Conservation (phyloP, 2,113 vertebrate species). For the Channa argus region DNA sequence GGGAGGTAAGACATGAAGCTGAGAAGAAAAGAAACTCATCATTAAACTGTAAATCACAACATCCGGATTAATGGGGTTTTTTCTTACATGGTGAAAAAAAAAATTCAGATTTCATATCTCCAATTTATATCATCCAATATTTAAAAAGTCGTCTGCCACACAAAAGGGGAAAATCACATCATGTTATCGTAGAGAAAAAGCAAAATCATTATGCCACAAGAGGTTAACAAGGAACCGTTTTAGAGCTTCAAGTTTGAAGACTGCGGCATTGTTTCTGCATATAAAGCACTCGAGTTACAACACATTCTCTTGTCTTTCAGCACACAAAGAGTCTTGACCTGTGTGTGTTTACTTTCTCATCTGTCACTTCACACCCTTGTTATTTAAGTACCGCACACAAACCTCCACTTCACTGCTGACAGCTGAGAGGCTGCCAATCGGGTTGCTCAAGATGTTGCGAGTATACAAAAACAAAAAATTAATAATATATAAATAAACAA, state of each 20-base stretch:
- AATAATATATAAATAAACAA: too few species aligned
- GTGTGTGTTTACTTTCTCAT: conserved; percentile 64
- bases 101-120: not conserved
- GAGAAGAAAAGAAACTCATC: conserved; percentile 14
- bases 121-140: too few species aligned
- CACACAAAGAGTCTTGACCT: conserved; percentile 37
- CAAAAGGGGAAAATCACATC: not conserved
- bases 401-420: conserved; percentile 44
- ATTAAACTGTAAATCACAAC: conserved; percentile 16
- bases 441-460: not conserved
- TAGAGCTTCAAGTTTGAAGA: conserved; percentile 31
- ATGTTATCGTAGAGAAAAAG: conserved; percentile 11
- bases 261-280: conserved; percentile 42
- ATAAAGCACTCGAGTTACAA: conserved; percentile 44
- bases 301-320: conserved; percentile 47
- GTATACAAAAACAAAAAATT: too few species aligned
- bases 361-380: conserved; percentile 65
- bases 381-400: conserved; percentile 54
- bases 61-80: not conserved
- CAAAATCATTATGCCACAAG: not conserved
- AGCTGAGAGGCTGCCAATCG: not conserved
- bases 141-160: not conserved
- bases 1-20: conserved; percentile 17
- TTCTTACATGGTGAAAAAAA: not conserved
- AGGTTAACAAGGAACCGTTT: conserved; percentile 38